Base-by-base conservation (phyloP, 1,140 invertebrate species). In the Pseudobourletiella spinata region DNA sequence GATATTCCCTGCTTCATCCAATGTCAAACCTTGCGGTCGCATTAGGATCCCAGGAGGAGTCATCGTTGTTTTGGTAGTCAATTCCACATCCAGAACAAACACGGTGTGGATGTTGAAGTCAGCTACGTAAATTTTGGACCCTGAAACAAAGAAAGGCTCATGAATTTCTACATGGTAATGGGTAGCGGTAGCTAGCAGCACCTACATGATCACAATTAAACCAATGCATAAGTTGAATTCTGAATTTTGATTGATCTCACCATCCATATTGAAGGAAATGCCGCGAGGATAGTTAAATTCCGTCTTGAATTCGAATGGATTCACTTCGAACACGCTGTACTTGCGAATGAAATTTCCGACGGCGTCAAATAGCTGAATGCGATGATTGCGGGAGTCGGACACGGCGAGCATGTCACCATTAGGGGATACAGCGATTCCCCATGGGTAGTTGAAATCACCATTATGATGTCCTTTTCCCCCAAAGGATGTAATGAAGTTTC, bases 51-150 rank as follows among this genome's bases (percentile, higher is more conserved):
- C 86, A 39, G 81, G 39, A 3, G 24, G 1, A 14, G 26, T 8
- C 0, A 65, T 25, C 20, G 26, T 50, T 1, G 1, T 42, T 11
- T 24, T 43, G 0, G 2, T n/a, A 1, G 32, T 42, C 1, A 57
- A 54, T 3, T 63, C 58, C 1, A 44, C 2, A 66, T 89, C 83
- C 32, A 95, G 84, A 52, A 88, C 80, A 24, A 95, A 76, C 22
- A 96, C 73, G 11, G 88, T 83, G 76, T 97, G 92, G 74, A 94
- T 93, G 74, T 97, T 95, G 76, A 97, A 97, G 75, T 97, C 94
- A 0, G 91, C 92, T 8, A 92, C 85, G 30, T 91, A 82, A 20
- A 95, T 82, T 63, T 87, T 82, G 8, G 86, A 64, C 25, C 69
- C 70, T 62, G 66, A 46, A 44, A 63, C n/a, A n/a, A n/a, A n/a